Percentiles rank a stretch among this genome's conserved stretches.
These are phyloP conservation scores for Tautogolabrus adspersus DNA, from an alignment of 2,113 vertebrate genomes.

Conservation along the genomic window DNA sequence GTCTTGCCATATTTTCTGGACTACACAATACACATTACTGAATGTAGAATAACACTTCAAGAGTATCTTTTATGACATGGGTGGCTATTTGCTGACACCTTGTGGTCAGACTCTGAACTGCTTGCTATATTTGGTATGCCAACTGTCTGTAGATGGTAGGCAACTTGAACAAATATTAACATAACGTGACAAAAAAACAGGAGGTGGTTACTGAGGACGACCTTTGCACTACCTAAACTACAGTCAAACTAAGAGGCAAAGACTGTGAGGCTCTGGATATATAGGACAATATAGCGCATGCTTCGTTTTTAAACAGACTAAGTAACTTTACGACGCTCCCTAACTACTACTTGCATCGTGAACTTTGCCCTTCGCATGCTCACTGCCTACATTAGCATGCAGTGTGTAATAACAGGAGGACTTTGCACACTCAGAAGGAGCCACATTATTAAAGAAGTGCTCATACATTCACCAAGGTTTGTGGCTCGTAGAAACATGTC, in stretches of 20 bases:
- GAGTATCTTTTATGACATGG: too few species aligned
- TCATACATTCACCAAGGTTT: neutral
- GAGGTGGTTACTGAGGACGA: slow-evolving; percentile 37
- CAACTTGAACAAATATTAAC: slow-evolving; percentile 40
- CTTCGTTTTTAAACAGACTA: slow-evolving; percentile 9
- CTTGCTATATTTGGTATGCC: neutral
- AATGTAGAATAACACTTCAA: too few species aligned
- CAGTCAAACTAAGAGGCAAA: neutral
- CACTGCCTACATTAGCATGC: slow-evolving; percentile 58
- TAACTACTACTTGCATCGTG: slow-evolving; percentile 2
- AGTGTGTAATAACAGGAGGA: slow-evolving; percentile 3
- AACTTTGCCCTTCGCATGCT: slow-evolving; percentile 47
- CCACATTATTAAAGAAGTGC: neutral
- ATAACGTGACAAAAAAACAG: neutral
- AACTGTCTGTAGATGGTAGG: neutral
- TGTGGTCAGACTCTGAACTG: slow-evolving; percentile 34
- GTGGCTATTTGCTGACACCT: slow-evolving; percentile 41
- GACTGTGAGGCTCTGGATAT: too few species aligned
- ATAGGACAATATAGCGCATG: neutral
- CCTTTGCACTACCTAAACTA: slow-evolving; percentile 40
- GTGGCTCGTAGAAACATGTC: slow-evolving; percentile 72
- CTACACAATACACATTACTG: too few species aligned
- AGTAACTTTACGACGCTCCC: slow-evolving; percentile 72
- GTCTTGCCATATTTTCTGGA: too few species aligned
- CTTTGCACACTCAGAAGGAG: slow-evolving; percentile 18